Evolutionary conservation across 2,888 invertebrate genomes (phyloP).

Genomic region (Drosophila vallismaia): DNA sequence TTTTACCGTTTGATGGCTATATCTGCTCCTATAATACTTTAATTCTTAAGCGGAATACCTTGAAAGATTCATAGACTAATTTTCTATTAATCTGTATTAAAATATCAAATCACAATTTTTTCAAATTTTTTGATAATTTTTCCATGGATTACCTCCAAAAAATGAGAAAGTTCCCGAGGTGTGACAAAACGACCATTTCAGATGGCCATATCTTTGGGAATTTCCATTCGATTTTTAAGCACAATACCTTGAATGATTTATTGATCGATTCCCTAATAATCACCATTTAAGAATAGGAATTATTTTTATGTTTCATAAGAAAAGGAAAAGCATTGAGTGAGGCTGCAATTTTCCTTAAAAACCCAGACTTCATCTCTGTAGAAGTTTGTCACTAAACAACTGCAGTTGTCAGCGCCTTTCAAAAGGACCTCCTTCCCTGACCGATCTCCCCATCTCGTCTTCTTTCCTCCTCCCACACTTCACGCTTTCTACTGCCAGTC

Average conservation of each 20-base stretch:
- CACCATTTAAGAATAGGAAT: too few species aligned
- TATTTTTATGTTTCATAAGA: not conserved
- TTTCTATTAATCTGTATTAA: too few species aligned
- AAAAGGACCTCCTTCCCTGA: conserved; percentile 23
- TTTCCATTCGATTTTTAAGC: too few species aligned
- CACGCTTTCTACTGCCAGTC: conserved; percentile 44
- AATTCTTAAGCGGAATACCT: not conserved
- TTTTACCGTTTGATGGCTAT: too few species aligned
- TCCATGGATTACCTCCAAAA: not conserved
- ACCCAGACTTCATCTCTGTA: not conserved
- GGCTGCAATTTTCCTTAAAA: not conserved
- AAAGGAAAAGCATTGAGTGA: not conserved
- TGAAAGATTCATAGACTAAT: not conserved
- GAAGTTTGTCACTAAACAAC: conserved; percentile 39
- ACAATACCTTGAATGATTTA: too few species aligned
- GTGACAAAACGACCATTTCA: too few species aligned
- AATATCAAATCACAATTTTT: not conserved
- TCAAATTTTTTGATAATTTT: not conserved
- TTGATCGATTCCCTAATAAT: too few species aligned
- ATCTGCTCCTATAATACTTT: too few species aligned
- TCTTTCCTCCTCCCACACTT: conserved; percentile 3
- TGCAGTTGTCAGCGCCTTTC: conserved; percentile 43
- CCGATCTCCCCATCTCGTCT: conserved; percentile 9
- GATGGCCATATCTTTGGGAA: too few species aligned
- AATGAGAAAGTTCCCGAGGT: too few species aligned